Conservation (phyloP, 2,797 vertebrate species). For the Hippocampus kuda region DNA sequence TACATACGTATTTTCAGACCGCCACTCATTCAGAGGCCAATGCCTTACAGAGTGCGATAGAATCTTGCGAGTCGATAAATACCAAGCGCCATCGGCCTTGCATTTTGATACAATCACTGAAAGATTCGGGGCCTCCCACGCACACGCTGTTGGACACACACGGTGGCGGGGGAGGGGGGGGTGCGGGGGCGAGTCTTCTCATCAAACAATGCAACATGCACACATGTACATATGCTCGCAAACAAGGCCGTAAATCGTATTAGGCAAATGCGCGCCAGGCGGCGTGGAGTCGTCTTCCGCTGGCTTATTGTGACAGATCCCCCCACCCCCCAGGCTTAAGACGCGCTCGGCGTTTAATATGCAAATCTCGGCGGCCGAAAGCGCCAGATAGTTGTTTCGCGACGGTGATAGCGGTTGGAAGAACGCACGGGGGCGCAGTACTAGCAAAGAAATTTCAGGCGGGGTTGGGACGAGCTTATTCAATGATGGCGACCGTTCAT, state of each 20-base stretch:
- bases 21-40: constrained; percentile 46
- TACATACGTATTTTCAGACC: constrained; percentile 40
- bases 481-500: not conserved
- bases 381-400: constrained; percentile 48
- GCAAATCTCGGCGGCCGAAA: constrained; percentile 55
- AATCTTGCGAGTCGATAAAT: constrained; percentile 27
- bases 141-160: constrained; percentile 2
- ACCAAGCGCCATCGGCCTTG: constrained; percentile 24
- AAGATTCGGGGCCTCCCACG: constrained; percentile 5
- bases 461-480: too few relatives aligned
- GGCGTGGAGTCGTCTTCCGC: constrained; percentile 29
- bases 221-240: constrained; percentile 12
- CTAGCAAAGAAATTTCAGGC: too few relatives aligned
- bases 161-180: too few relatives aligned
- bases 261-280: constrained; percentile 52
- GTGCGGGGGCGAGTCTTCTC: not conserved
- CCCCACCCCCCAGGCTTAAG: constrained; percentile 24
- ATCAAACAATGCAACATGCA: not conserved
- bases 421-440: too few relatives aligned
- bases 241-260: constrained; percentile 47
- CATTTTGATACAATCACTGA: constrained; percentile 19
- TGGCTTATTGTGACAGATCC: constrained; percentile 52
- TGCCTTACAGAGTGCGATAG: constrained; percentile 23
- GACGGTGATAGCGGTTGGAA: constrained; percentile 17
- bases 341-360: constrained; percentile 52